Evolutionary conservation across 2,797 vertebrate genomes (phyloP).

Genomic region (Macrochelys suwanniensis): DNA sequence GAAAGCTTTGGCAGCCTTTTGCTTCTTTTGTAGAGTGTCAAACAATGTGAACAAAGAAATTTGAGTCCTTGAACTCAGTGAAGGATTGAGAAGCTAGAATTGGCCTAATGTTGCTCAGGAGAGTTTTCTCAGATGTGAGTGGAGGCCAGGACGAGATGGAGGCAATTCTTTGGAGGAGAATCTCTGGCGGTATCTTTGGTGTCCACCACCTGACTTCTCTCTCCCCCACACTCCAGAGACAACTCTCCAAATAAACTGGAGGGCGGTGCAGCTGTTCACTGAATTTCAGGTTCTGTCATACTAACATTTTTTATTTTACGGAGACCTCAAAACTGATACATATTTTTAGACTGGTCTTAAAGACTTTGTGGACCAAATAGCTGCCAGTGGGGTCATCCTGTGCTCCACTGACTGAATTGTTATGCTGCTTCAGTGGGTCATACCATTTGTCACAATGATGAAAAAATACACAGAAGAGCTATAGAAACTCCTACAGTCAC

Average conservation of each 20-base stretch:
- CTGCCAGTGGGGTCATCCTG: neutral
- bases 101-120: neutral
- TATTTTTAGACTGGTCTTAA: constrained; percentile 24
- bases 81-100: constrained; percentile 18
- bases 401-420: constrained; percentile 24
- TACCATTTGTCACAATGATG: neutral
- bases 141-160: neutral
- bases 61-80: neutral
- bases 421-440: neutral
- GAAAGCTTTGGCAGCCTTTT: neutral
- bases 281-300: constrained; percentile 20
- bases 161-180: neutral
- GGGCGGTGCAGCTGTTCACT: neutral
- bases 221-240: neutral
- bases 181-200: neutral
- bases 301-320: neutral
- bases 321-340: constrained; percentile 12
- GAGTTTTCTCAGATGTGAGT: neutral
- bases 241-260: constrained; percentile 4
- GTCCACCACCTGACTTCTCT: constrained; percentile 35
- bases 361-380: constrained; percentile 27
- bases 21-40: constrained; percentile 32
- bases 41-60: neutral
- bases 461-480: neutral
- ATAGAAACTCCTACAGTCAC: neutral